phyloP scores from a whole-genome alignment of 2,888 invertebrate species.

The Phengaris alcon region DNA sequence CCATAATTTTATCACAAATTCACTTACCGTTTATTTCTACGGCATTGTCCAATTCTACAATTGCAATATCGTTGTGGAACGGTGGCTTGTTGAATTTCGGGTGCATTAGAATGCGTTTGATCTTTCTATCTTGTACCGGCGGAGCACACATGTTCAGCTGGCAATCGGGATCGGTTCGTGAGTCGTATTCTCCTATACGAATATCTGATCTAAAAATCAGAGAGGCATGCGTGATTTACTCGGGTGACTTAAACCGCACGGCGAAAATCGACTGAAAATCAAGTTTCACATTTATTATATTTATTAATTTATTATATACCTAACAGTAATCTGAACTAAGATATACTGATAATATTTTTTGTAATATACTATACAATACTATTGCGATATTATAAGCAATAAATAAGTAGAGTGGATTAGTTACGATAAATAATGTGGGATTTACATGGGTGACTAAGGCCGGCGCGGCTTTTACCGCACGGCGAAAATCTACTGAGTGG shows the following conservation, averaged over 20 bases:
- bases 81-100: conserved; percentile 66
- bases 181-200: conserved; percentile 83
- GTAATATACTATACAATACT: no score
- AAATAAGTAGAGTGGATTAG: no score
- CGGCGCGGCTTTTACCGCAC: no score
- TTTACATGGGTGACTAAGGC: no score
- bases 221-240: background rate
- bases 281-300: no score
- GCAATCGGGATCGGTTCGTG: conserved; percentile 65
- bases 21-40: conserved; percentile 63
- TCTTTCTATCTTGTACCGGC: conserved; percentile 62
- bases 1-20: background rate
- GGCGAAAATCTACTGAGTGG: no score
- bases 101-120: conserved; percentile 70
- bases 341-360: no score
- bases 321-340: no score
- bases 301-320: no score
- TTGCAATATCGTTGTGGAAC: conserved; percentile 80
- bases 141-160: conserved; percentile 60
- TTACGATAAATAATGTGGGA: no score
- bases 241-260: no score
- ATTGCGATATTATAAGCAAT: no score
- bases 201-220: conserved; percentile 60
- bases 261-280: background rate
- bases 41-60: conserved; percentile 71